Evolutionary conservation across 2,113 vertebrate species (phyloP).

Genomic region (Bambusicola thoracicus): DNA sequence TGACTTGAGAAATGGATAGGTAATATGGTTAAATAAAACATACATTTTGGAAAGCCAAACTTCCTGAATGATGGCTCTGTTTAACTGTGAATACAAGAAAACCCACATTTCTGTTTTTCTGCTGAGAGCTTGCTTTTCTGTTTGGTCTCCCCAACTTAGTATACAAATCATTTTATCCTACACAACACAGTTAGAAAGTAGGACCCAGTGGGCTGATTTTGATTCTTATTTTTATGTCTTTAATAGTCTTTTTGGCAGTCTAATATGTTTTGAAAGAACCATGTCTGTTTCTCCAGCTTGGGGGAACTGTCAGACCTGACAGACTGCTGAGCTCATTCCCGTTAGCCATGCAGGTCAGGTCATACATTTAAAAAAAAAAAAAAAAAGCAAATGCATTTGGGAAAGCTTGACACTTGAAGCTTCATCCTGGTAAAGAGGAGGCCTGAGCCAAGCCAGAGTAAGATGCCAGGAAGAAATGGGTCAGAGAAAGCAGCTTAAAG

Average conservation of each 20-base stretch:
- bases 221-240: background rate
- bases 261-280: conserved; percentile 7
- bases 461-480: background rate
- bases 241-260: background rate
- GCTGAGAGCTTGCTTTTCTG: background rate
- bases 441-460: background rate
- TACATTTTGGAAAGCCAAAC: background rate
- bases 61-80: background rate
- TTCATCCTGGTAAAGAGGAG: background rate
- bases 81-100: background rate
- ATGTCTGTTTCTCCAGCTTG: background rate
- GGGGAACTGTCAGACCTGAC: conserved; percentile 3
- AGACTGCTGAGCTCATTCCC: conserved; percentile 1
- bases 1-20: background rate
- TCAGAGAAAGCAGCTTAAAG: background rate
- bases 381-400: background rate
- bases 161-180: background rate
- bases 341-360: conserved; percentile 5
- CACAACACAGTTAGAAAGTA: background rate
- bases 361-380: background rate
- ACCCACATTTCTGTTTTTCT: background rate
- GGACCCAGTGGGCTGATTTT: background rate
- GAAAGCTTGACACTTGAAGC: background rate
- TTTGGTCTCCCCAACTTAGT: background rate
- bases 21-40: background rate